Base-by-base conservation (phyloP, 2,113 vertebrate species). In the Isichthys henryi region DNA sequence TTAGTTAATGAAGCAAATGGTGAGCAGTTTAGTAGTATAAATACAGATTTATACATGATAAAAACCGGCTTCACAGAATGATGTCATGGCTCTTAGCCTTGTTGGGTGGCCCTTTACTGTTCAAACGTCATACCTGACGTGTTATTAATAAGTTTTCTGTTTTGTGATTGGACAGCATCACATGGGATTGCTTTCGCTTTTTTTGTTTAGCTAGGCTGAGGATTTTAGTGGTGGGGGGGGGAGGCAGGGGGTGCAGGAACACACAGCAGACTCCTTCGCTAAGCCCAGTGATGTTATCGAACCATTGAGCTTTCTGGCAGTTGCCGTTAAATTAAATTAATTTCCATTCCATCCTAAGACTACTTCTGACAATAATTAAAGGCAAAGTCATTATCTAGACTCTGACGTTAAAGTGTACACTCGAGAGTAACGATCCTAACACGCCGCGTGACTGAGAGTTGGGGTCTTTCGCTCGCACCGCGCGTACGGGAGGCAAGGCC, bases 321-420 rank as follows among this genome's bases (percentile, higher is more conserved):
- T 39, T 80, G 35, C 74, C 35, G 74, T 80, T 80, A 80, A 80
- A 46, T 46, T 85, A 85, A 48, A 85, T 46, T 85, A 85, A 80
- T 80, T 80, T 80, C 74, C 74, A 80, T 80, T 43, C 74, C 82
- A 85, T 48, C 82, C 23, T 49, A 85, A 19, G 9, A 23, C 43
- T 49, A 27, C 82, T n/a, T 85, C 46, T 85, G 45, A 85, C 46
- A 49, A 48, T 85, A 46, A 85, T 46, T 49, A 48, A 85, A 49
- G 46, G 46, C 82, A 85, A 85, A 85, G 82, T 48, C 43, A 85
- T 85, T 85, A 48, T 48, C 46, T 48, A 21, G 46, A 27, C 19
- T 46, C 82, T 85, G 82, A 45, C 4, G 82, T 56, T 21, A 35
- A 87, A 39, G 50, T 17, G n/a, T 53, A 53, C 50, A 15, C 27